These are phyloP conservation scores for Orycteropus afer DNA, from an alignment of 2,113 vertebrate species.

Conservation along the genomic window DNA sequence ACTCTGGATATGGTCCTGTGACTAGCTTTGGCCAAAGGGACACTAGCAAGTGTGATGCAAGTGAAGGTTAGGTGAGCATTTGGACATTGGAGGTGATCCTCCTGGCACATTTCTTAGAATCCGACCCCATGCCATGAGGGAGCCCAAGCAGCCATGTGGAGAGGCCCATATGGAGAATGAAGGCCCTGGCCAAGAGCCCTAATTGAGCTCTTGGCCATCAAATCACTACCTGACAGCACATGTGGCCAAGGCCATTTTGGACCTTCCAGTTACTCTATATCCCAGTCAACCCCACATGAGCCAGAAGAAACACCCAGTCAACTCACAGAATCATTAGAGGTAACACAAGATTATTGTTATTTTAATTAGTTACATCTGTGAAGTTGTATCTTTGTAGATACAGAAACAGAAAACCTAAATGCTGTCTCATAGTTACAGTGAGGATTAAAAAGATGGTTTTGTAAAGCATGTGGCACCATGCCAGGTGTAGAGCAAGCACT, in stretches of 20 bases:
- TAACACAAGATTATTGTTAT: background rate
- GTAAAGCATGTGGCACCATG: fast-evolving
- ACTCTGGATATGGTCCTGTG: background rate
- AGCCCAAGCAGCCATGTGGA: fast-evolving
- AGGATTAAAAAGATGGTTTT: background rate
- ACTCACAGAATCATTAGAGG: background rate
- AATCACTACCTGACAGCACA: background rate
- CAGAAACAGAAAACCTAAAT: background rate
- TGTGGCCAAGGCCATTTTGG: background rate
- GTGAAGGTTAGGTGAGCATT: background rate
- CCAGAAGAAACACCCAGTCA: background rate
- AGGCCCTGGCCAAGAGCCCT: background rate
- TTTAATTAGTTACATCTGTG: background rate
- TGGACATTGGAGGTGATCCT: background rate
- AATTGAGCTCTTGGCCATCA: background rate
- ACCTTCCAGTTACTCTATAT: background rate
- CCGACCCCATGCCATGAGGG: background rate
- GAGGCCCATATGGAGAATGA: background rate
- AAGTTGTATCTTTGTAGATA: background rate
- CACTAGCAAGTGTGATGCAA: background rate
- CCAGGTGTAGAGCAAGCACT: background rate
- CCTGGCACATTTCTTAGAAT: background rate
- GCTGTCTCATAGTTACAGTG: background rate
- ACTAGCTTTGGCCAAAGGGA: background rate
- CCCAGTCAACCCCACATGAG: background rate